These are phyloP conservation scores for Rhagologus leucostigma DNA, from an alignment of 2,113 vertebrate species.

Conservation along the genomic window DNA sequence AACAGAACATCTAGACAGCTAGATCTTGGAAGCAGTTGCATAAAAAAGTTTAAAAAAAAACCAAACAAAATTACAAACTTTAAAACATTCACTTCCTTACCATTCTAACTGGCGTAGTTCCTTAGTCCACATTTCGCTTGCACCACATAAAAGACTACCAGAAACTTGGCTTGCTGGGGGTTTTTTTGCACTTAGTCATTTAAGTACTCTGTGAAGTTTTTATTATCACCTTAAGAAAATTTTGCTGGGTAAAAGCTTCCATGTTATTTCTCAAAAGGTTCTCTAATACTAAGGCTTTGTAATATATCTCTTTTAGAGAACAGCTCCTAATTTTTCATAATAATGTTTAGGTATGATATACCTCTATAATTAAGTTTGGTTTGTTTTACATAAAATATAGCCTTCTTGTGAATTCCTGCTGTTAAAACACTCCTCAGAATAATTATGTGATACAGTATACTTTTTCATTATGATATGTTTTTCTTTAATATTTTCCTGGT, in stretches of 20 bases:
- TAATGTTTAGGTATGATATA: not conserved
- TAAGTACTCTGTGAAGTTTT: not conserved
- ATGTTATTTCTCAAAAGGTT: not conserved
- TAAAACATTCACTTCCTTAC: not conserved
- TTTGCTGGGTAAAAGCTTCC: not conserved
- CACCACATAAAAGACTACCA: not conserved
- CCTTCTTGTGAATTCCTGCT: not conserved
- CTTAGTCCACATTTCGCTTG: not conserved
- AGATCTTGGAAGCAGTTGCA: not conserved
- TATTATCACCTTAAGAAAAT: not conserved
- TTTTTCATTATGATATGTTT: not conserved
- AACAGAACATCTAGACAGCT: not conserved
- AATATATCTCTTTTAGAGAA: not conserved
- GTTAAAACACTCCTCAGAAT: not conserved
- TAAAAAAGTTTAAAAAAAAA: not conserved
- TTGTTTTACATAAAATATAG: not conserved
- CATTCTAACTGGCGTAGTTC: not conserved
- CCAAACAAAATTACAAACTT: rapidly evolving
- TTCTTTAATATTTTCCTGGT: not conserved
- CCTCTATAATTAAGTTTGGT: not conserved
- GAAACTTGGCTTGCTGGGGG: rapidly evolving
- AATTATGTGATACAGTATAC: not conserved
- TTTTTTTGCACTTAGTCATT: not conserved
- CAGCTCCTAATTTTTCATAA: not conserved
- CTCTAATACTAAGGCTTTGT: not conserved